Percentiles rank a stretch among this genome's conserved stretches.
phyloP scores from a whole-genome alignment of 30 jellyfish, hydroid and myxozoan species.

The Catostylus mosaicus region DNA sequence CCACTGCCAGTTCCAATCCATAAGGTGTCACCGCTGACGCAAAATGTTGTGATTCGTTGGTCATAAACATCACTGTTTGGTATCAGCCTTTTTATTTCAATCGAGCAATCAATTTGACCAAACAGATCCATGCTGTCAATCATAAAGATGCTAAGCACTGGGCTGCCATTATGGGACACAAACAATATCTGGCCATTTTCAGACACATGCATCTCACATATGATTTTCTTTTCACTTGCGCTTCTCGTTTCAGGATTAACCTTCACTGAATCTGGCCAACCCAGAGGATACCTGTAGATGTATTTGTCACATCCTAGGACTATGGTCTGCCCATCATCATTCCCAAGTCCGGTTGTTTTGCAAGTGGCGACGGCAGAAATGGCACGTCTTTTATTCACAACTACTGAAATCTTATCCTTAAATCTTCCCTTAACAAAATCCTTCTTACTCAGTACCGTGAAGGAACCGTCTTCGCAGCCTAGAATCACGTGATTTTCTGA shows the following conservation, averaged over 20 bases:
- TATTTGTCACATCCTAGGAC: slow-evolving; percentile 57
- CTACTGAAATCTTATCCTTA: slow-evolving; percentile 19
- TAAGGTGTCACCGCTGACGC: slow-evolving; percentile 70
- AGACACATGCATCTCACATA: slow-evolving; percentile 51
- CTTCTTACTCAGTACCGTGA: slow-evolving; percentile 38
- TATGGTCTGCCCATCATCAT: background rate
- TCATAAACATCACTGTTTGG: slow-evolving; percentile 70
- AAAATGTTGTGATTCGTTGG: slow-evolving; percentile 81
- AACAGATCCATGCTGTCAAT: slow-evolving; percentile 20
- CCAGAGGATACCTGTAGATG: slow-evolving; percentile 45
- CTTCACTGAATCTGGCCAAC: background rate
- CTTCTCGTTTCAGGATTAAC: slow-evolving; percentile 21
- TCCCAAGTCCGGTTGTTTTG: background rate
- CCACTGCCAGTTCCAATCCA: slow-evolving; percentile 99
- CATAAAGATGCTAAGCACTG: slow-evolving; percentile 25
- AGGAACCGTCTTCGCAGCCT: slow-evolving; percentile 78
- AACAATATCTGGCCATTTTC: slow-evolving; percentile 44
- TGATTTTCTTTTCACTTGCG: slow-evolving; percentile 25
- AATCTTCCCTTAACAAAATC: slow-evolving; percentile 76
- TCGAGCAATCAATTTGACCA: slow-evolving; percentile 61
- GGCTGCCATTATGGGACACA: slow-evolving; percentile 58
- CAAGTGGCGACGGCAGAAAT: slow-evolving; percentile 51
- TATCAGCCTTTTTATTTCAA: slow-evolving; percentile 26
- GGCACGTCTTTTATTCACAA: slow-evolving; percentile 42
- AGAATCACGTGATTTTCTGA: slow-evolving; percentile 52